Base-by-base conservation (phyloP, 2,113 vertebrate species). In the Hippotragus niger region DNA sequence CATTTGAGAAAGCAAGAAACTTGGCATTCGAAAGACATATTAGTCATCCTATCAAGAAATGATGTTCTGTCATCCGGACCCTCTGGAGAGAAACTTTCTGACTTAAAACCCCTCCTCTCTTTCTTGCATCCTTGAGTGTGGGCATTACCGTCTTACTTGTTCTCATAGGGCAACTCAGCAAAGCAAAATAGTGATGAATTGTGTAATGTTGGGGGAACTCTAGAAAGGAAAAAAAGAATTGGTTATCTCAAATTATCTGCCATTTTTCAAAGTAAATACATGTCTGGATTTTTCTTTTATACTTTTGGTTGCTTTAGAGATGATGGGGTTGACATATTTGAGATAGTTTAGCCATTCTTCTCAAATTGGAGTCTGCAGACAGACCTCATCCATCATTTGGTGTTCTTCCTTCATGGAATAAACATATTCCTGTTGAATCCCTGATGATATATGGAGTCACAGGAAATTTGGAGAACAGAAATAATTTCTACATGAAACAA, bases 201-300 rank as follows among this genome's bases (percentile, higher is more conserved):
- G 5, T 23, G 3, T 81, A 43, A 81, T 81, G 21, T 64, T 90
- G 13, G 53, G 43, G 16, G 52, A 93, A 84, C 9, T 82, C 25
- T 52, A 91, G 62, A 53, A 95, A 91, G 82, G n/a, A 47, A 62
- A 92, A 52, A 53, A 53, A n/a, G 76, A 94, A 62, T 60, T 52
- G 31, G 17, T 16, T 95, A 84, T n/a, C 16, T 84, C 90, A 90
- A 58, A 83, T 89, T 47, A 85, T 47, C 87, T 81, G 87, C 83
- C 45, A 60, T 80, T 94, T 92, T 96, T 88, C 40, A 78, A 95
- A 83, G 82, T 47, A 89, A 92, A 95, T 50, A 15, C 55, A 23
- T 62, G n/a, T 76, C 87, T 95, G 53, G 47, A 90, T 95, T 94
- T 98, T 67, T 90, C 87, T 95, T 95, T 82, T 83, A 91, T 78